Conservation (phyloP, 2,888 invertebrate species). For the Noctuana brunneofusca region DNA sequence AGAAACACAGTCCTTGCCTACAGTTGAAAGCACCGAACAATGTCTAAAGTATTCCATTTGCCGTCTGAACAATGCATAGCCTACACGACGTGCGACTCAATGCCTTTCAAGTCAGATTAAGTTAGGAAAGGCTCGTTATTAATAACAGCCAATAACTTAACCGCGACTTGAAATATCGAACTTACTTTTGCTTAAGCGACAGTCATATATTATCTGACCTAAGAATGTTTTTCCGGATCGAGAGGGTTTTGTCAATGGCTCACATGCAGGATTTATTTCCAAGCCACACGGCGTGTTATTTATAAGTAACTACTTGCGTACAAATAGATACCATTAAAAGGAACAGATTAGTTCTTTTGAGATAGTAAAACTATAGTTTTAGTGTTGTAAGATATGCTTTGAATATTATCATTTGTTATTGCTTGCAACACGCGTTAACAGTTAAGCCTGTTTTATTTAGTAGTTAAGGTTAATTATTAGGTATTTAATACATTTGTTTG, state of each 20-base stretch:
- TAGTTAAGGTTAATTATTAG: too few species aligned
- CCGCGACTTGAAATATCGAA: conserved; percentile 77
- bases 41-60: conserved; percentile 62
- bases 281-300: conserved; percentile 28
- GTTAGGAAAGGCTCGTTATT: conserved; percentile 78
- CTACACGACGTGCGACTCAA: conserved; percentile 72
- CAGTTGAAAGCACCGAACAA: conserved; percentile 38
- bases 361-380: conserved; percentile 14
- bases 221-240: conserved; percentile 80
- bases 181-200: conserved; percentile 79
- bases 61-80: conserved; percentile 68
- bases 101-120: conserved; percentile 81
- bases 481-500: too few species aligned
- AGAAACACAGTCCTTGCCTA: conserved; percentile 21
- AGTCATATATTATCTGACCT: conserved; percentile 72
- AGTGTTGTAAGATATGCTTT: conserved; percentile 12
- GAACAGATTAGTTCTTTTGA: conserved; percentile 27
- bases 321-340: conserved; percentile 31
- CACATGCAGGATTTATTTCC: conserved; percentile 54
- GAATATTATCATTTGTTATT: conserved; percentile 6
- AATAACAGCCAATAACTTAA: conserved; percentile 81
- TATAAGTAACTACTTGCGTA: conserved; percentile 28
- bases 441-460: not conserved
- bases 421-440: not conserved
- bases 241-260: conserved; percentile 65